Base-by-base conservation (phyloP, 2,797 vertebrate genomes). In the Nyctalus aviator region DNA sequence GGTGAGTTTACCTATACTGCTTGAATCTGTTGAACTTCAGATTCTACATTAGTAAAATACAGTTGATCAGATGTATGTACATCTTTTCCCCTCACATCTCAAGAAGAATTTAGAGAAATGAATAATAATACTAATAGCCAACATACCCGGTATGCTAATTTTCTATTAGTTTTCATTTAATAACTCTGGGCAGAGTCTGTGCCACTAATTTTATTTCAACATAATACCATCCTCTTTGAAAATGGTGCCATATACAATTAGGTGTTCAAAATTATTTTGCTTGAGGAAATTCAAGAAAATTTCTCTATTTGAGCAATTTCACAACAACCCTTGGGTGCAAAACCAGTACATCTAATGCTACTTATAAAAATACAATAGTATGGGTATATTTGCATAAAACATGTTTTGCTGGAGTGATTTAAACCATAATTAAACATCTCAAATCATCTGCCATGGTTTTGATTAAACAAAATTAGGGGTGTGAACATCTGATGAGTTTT, bases 391-490 rank as follows among this genome's bases (percentile, higher is more conserved):
- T 89, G 27, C 82, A 66, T 55, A 57, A 11, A 59, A 68, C 37
- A 69, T 46, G 32, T 79, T 68, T 59, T 50, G 18, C 18, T 66
- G 35, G 46, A 55, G 35, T 87, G 71, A 94, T 20, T 82, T 84
- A 95, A 91, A 53, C 62, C 27, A 12, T 79, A 93, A 78, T 90
- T 88, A 92, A 92, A 92, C 21, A 88, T 69, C 77, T 93, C 64
- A n/a, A 41, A 71, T 86, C 32, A 37, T 95, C 83, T 86, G 68
- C 32, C 81, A 68, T 87, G 86, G 57, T 95, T 95, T 57, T 55
- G 71, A 95, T 96, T 94, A 93, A 95, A 88, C 76, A 78, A 91
- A 97, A 93, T 66, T 88, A 78, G 25, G 53, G 77, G 50, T 88
- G 92, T 69, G 92, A 95, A 88, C 14, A 72, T 77, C 66, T 97